These are phyloP conservation scores for Drosophila mimica DNA, from an alignment of 2,888 invertebrate genomes.

Conservation along the genomic window DNA sequence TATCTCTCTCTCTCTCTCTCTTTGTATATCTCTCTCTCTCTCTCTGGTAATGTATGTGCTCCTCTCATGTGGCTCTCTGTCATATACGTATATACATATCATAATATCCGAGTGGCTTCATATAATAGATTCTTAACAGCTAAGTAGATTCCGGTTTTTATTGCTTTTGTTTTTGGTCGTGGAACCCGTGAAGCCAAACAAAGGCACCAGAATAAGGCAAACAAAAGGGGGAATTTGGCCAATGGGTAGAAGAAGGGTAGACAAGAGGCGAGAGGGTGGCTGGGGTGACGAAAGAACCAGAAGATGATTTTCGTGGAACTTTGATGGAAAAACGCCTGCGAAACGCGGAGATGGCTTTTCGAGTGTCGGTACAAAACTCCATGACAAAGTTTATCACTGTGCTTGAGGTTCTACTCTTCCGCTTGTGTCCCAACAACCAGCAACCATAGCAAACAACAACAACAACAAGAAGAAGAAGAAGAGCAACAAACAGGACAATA, in stretches of 20 bases:
- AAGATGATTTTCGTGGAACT: constrained; percentile 35
- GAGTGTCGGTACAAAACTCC: constrained; percentile 55
- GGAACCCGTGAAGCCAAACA: constrained; percentile 42
- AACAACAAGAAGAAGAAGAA: constrained; percentile 2
- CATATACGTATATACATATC: constrained; percentile 24
- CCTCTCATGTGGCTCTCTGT: neutral
- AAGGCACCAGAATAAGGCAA: constrained; percentile 22
- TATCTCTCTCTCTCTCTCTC: neutral
- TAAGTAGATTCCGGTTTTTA: constrained; percentile 64
- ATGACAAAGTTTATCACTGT: constrained; percentile 50
- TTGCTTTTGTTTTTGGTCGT: constrained; percentile 57
- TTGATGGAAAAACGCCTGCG: constrained; percentile 51
- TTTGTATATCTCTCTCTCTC: neutral
- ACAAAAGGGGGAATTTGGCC: constrained; percentile 10
- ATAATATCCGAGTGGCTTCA: constrained; percentile 47
- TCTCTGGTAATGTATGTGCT: neutral
- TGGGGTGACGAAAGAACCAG: constrained; percentile 11
- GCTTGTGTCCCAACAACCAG: constrained; percentile 13
- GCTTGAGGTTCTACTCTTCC: constrained; percentile 18
- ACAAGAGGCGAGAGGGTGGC: neutral
- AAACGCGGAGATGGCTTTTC: constrained; percentile 41
- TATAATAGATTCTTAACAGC: constrained; percentile 65
- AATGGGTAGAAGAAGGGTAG: neutral
- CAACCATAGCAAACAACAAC: constrained; percentile 8
- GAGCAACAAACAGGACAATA: constrained; percentile 35